These are phyloP conservation scores for Aphodius granarius DNA, from an alignment of 2,888 invertebrate genomes.

Conservation along the genomic window DNA sequence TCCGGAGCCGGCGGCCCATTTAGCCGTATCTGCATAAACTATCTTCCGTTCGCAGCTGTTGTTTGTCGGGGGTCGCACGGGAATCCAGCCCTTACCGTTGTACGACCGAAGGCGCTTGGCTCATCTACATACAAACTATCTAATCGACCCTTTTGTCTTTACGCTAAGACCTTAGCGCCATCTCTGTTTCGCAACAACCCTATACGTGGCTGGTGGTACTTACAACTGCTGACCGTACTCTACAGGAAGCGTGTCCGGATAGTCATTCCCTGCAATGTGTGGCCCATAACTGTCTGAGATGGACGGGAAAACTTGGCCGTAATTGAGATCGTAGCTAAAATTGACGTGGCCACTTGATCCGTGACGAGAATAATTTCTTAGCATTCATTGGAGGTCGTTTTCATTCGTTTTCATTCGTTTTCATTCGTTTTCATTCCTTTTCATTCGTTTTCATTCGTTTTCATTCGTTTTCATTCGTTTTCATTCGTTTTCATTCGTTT, in stretches of 20 bases:
- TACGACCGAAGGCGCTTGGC: slow-evolving; percentile 37
- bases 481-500: too few relatives aligned
- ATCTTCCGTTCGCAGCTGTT: slow-evolving; percentile 52
- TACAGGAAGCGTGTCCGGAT: slow-evolving; percentile 14
- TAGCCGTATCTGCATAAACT: slow-evolving; percentile 52
- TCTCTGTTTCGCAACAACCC: slow-evolving; percentile 27
- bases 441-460: too few relatives aligned
- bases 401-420: too few relatives aligned
- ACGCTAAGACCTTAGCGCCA: slow-evolving; percentile 32
- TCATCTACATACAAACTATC: slow-evolving; percentile 52
- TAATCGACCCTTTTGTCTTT: slow-evolving; percentile 51
- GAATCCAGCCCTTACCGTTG: slow-evolving; percentile 41
- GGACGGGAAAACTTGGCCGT: slow-evolving; percentile 13
- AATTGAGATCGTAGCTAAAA: neutral
- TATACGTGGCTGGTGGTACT: neutral
- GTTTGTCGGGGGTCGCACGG: slow-evolving; percentile 35
- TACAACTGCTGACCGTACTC: neutral
- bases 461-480: too few relatives aligned
- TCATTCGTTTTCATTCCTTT: too few relatives aligned
- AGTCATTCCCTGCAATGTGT: slow-evolving; percentile 41
- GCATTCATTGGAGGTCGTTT: too few relatives aligned
- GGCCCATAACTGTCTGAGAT: slow-evolving; percentile 26
- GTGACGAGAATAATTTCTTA: neutral
- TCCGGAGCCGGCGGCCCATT: slow-evolving; percentile 46
- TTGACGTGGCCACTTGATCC: neutral